Percentiles rank a stretch among this genome's conserved stretches.
Evolutionary conservation across 2,113 vertebrate species (phyloP).

Genomic region (Erinaceus europaeus): DNA sequence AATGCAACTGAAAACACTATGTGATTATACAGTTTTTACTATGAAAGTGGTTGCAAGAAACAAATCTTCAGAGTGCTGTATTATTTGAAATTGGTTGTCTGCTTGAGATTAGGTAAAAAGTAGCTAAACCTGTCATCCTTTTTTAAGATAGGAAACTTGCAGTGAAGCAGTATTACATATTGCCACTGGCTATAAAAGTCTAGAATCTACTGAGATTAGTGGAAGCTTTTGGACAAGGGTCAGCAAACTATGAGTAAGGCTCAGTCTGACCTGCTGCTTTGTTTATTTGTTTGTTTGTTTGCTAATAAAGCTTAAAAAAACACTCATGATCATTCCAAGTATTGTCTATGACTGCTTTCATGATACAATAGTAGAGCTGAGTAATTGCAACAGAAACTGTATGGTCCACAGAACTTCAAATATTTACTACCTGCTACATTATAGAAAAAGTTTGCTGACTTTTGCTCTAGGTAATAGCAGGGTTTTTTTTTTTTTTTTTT

Average conservation of each 20-base stretch:
- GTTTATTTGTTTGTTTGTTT: too few relatives aligned
- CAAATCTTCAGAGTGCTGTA: background rate
- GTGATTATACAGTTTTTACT: background rate
- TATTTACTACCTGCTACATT: background rate
- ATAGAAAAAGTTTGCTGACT: background rate
- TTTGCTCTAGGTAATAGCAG: background rate
- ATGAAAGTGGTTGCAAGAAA: background rate
- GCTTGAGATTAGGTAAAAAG: background rate
- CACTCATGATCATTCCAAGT: background rate
- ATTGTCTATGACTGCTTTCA: background rate
- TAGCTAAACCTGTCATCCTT: background rate
- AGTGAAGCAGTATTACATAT: background rate
- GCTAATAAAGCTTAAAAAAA: too few relatives aligned
- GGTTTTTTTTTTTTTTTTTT: background rate
- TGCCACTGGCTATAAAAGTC: background rate
- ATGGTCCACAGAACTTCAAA: background rate
- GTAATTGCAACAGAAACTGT: background rate
- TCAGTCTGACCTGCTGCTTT: background rate
- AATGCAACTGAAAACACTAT: background rate
- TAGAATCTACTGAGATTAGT: background rate
- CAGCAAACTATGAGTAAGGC: background rate
- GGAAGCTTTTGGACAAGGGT: background rate
- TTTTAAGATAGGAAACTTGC: background rate
- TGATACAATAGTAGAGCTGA: background rate
- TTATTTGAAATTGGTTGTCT: background rate